A percentile compares a stretch with the other conserved stretches of the same genome.
These are phyloP conservation scores for Synchiropus splendidus DNA, from an alignment of 2,113 vertebrate species.

Conservation along the genomic window DNA sequence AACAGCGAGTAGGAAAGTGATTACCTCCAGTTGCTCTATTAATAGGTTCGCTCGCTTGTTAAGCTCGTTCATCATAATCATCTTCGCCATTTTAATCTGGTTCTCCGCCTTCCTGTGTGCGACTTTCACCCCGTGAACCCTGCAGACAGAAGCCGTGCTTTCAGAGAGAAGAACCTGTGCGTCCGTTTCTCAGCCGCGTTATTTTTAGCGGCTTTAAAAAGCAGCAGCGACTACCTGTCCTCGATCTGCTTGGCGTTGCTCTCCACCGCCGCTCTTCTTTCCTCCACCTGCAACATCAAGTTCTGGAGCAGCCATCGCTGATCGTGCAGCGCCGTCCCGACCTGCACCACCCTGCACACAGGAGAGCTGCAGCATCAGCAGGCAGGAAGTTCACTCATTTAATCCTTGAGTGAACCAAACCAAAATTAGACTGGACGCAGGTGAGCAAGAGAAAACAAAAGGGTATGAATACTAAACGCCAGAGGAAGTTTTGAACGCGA, in stretches of 20 bases:
- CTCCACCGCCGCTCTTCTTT: slow-evolving; percentile 66
- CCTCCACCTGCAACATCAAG: slow-evolving; percentile 67
- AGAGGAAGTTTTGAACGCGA: slow-evolving; percentile 41
- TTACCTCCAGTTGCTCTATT: slow-evolving; percentile 95
- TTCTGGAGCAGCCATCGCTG: slow-evolving; percentile 71
- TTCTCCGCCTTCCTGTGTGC: slow-evolving; percentile 90
- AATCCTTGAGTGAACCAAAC: slow-evolving; percentile 37
- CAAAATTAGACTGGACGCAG: slow-evolving; percentile 43
- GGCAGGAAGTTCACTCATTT: slow-evolving; percentile 25
- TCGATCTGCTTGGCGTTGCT: slow-evolving; percentile 69
- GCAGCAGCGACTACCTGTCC: slow-evolving; percentile 55
- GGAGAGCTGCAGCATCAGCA: slow-evolving; percentile 12
- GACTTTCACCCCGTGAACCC: slow-evolving; percentile 88
- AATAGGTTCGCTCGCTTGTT: slow-evolving; percentile 91
- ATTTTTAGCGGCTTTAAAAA: not conserved
- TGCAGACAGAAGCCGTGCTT: slow-evolving; percentile 26
- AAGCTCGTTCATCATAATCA: slow-evolving; percentile 94
- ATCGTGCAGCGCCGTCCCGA: slow-evolving; percentile 67
- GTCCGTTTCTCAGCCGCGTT: too few species aligned
- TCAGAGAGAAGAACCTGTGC: too few species aligned
- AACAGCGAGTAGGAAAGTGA: slow-evolving; percentile 49
- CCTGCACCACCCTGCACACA: slow-evolving; percentile 60
- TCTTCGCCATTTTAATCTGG: slow-evolving; percentile 98
- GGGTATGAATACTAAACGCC: slow-evolving; percentile 48
- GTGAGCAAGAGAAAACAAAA: slow-evolving; percentile 54